Evolutionary conservation across 2,888 invertebrate species (phyloP).

Genomic region (Rosalia funebris): DNA sequence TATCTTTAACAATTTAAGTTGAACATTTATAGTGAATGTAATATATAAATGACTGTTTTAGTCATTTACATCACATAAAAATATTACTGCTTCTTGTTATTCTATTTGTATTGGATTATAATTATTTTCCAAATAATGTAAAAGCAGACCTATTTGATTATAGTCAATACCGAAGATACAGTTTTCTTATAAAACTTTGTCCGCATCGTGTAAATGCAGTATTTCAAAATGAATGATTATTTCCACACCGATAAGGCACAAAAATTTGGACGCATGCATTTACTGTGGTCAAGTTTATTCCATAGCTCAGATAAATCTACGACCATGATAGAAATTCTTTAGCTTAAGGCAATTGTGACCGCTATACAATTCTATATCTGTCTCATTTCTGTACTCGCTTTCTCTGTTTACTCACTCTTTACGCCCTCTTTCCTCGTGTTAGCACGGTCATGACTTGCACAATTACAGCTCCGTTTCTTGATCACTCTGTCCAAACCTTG

Average conservation of each 20-base stretch:
- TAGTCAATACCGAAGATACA: too few species aligned
- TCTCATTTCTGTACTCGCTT: constrained; percentile 43
- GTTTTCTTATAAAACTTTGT: too few species aligned
- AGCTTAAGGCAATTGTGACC: constrained; percentile 50
- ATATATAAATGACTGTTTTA: too few species aligned
- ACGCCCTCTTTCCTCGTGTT: constrained; percentile 32
- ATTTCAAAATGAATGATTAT: constrained; percentile 13
- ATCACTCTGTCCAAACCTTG: constrained; percentile 62
- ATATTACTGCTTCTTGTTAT: too few species aligned
- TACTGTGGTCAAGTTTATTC: background rate
- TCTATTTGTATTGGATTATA: too few species aligned
- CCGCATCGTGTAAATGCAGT: too few species aligned
- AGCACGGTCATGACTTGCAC: constrained; percentile 56
- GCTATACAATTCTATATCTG: constrained; percentile 33
- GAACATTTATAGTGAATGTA: too few species aligned
- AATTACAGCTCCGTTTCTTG: constrained; percentile 49
- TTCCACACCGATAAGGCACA: background rate
- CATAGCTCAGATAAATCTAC: background rate
- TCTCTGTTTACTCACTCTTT: constrained; percentile 44
- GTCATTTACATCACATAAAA: too few species aligned
- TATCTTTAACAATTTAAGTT: too few species aligned
- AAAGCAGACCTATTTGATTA: too few species aligned
- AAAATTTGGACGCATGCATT: background rate
- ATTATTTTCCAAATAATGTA: too few species aligned
- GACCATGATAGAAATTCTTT: background rate